Conservation (phyloP, 1,140 invertebrate species). For the Eupristina koningsbergeri region DNA sequence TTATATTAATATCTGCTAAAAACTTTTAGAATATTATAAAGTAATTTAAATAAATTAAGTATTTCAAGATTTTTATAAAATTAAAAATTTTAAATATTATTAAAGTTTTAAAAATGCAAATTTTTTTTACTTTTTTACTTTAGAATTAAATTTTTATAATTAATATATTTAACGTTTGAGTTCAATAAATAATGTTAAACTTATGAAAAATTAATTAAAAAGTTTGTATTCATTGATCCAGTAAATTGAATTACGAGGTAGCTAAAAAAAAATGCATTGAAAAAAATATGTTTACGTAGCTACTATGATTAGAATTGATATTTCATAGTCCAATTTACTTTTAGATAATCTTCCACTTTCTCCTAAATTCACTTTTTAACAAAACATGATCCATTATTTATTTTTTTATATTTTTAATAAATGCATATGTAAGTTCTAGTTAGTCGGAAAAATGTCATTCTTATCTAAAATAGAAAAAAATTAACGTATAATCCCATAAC, state of each 20-base stretch:
- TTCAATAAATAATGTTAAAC: too few species aligned
- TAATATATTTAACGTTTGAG: too few species aligned
- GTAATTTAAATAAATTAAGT: too few species aligned
- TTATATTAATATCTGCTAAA: too few species aligned
- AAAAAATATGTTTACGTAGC: not conserved
- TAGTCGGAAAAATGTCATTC: constrained; percentile 39
- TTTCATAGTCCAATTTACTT: not conserved
- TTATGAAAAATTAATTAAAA: too few species aligned
- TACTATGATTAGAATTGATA: not conserved
- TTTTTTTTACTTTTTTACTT: too few species aligned
- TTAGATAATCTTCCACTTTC: not conserved
- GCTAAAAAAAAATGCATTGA: not conserved
- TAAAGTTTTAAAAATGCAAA: too few species aligned
- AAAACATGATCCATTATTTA: not conserved
- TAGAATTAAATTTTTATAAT: too few species aligned
- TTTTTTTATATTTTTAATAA: constrained; percentile 2
- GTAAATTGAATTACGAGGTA: not conserved
- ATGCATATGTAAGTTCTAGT: constrained; percentile 49
- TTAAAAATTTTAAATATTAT: too few species aligned
- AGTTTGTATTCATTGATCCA: too few species aligned
- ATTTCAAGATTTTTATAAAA: too few species aligned
- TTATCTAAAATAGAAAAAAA: constrained; percentile 38
- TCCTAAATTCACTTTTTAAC: not conserved
- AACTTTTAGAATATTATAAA: too few species aligned
- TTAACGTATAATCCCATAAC: constrained; percentile 49